These are phyloP conservation scores for Trochalopteron elliotii DNA, from an alignment of 2,113 vertebrate species.

Conservation along the genomic window DNA sequence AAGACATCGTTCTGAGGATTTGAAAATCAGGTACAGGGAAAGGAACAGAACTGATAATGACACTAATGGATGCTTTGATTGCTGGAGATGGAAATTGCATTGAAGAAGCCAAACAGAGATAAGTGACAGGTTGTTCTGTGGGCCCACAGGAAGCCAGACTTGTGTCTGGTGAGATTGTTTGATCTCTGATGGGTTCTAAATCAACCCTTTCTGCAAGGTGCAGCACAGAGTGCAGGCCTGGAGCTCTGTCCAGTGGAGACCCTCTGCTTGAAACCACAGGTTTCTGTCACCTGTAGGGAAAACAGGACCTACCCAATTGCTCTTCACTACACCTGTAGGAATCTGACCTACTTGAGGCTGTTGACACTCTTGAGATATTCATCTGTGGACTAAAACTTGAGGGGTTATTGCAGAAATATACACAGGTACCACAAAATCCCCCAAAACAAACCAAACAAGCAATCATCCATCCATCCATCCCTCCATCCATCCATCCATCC, in stretches of 20 bases:
- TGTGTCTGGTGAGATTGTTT: background rate
- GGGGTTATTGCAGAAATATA: background rate
- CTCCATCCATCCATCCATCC: background rate
- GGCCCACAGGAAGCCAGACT: background rate
- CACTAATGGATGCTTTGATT: conserved; percentile 16
- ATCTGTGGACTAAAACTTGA: background rate
- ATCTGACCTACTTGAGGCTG: background rate
- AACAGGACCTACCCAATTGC: background rate
- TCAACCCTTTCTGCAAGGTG: background rate
- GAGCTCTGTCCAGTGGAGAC: background rate
- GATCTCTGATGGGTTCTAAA: background rate
- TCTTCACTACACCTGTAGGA: background rate
- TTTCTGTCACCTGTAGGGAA: background rate
- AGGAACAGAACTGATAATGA: background rate
- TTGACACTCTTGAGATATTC: background rate
- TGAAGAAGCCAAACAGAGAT: background rate
- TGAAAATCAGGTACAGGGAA: background rate
- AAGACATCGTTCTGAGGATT: background rate
- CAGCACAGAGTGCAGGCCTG: background rate
- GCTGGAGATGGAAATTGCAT: background rate
- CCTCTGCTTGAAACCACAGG: background rate
- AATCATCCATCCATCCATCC: background rate
- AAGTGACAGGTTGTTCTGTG: background rate
- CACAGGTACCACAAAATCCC: accelerated
- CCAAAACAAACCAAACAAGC: too few relatives aligned